phyloP scores from a whole-genome alignment of 1,140 invertebrate genomes.

The Aphidius gifuensis region DNA sequence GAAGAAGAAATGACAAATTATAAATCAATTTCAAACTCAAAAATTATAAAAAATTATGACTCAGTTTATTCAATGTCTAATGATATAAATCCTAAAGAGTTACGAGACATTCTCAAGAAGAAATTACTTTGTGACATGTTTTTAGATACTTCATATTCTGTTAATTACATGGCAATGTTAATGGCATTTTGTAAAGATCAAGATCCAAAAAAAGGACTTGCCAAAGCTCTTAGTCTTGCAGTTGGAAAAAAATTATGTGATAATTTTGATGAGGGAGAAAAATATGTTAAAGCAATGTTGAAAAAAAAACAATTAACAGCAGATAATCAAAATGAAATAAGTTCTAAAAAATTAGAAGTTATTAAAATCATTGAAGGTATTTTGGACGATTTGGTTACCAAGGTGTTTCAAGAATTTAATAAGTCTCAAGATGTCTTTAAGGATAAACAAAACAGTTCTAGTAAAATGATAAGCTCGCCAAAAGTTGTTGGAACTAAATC shows the following conservation, averaged over 20 bases:
- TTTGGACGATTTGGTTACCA: background rate
- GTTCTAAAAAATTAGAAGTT: background rate
- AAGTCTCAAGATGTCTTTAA: background rate
- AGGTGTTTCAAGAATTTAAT: background rate
- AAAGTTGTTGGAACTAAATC: no score
- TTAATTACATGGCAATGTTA: constrained; percentile 62
- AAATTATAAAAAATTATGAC: no score
- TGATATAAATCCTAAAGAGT: constrained; percentile 24
- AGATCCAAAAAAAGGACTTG: constrained; percentile 56
- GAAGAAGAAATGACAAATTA: background rate
- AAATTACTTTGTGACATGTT: constrained; percentile 59
- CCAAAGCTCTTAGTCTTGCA: constrained; percentile 56
- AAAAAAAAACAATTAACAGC: constrained; percentile 11
- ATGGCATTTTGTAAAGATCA: constrained; percentile 60
- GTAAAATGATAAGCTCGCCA: background rate
- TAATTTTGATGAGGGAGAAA: constrained; percentile 49
- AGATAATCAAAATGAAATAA: constrained; percentile 9
- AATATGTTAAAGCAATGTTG: constrained; percentile 28
- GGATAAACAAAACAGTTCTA: background rate
- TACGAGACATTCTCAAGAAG: constrained; percentile 49
- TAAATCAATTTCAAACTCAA: no score
- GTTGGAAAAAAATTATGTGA: constrained; percentile 57
- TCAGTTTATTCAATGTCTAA: background rate
- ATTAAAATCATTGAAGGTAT: background rate
- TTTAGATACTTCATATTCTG: constrained; percentile 42